phyloP scores from a whole-genome alignment of 1,140 invertebrate genomes.

The Neotoxoptera formosana region DNA sequence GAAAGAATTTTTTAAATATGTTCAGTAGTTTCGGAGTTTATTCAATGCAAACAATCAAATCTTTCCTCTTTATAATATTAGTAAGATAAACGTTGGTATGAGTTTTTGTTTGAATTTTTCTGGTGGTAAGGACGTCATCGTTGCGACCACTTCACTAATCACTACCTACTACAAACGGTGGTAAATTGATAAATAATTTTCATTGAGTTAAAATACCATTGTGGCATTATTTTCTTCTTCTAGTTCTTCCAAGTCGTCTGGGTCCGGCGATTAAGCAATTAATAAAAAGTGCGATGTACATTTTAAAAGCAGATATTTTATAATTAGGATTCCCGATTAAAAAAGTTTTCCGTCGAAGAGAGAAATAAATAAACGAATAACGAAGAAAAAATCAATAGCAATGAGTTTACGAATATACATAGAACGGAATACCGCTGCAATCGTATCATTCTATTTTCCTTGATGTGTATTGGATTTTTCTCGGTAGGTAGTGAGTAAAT shows the following conservation, averaged over 20 bases:
- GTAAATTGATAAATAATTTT: not conserved
- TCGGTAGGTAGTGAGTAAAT: not conserved
- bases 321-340: not conserved
- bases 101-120: not conserved
- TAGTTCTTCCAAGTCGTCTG: not conserved
- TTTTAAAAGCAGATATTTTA: not conserved
- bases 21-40: too few relatives aligned
- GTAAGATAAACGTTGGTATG: too few relatives aligned
- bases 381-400: not conserved
- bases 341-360: not conserved
- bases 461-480: not conserved
- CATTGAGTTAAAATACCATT: not conserved
- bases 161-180: not conserved
- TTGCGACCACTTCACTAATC: too few relatives aligned
- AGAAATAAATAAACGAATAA: not conserved
- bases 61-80: too few relatives aligned
- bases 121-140: not conserved
- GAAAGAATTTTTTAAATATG: too few relatives aligned
- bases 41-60: too few relatives aligned
- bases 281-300: not conserved
- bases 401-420: not conserved
- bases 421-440: not conserved
- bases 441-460: not conserved
- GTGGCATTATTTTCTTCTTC: not conserved
- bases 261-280: not conserved